phyloP scores from a whole-genome alignment of 2,888 invertebrate genomes.

The Drosophila sordidapex region DNA sequence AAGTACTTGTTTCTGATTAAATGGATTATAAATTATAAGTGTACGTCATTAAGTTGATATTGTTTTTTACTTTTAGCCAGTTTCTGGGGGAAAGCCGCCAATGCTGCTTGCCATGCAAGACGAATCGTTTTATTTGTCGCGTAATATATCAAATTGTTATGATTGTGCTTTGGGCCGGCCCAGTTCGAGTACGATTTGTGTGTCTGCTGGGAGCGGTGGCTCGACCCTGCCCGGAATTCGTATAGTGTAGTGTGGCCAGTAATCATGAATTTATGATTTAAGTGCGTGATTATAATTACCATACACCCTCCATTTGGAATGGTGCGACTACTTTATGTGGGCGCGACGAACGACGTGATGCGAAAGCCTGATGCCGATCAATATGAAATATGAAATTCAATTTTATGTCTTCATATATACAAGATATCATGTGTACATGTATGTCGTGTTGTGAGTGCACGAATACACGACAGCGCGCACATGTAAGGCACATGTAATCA shows the following conservation, averaged over 20 bases:
- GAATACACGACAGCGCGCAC: conserved; percentile 63
- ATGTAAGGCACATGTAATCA: conserved; percentile 64
- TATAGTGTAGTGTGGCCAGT: conserved; percentile 47
- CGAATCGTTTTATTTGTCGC: conserved; percentile 49
- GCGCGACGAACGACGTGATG: conserved; percentile 56
- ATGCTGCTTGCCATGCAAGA: conserved; percentile 51
- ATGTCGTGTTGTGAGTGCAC: conserved; percentile 69
- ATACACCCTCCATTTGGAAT: not conserved
- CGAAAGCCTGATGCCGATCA: conserved; percentile 50
- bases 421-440: conserved; percentile 6
- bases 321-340: conserved; percentile 32
- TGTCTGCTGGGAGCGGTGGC: conserved; percentile 60
- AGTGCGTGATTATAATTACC: conserved; percentile 71
- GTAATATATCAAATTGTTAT: conserved; percentile 68
- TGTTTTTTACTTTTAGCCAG: conserved; percentile 7
- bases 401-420: conserved; percentile 57
- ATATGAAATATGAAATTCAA: conserved; percentile 78
- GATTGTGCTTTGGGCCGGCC: conserved; percentile 35
- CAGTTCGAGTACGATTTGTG: conserved; percentile 32
- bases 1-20: not conserved
- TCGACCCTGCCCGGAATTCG: conserved; percentile 70
- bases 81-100: conserved; percentile 29
- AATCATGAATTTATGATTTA: conserved; percentile 81
- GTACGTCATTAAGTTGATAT: not conserved
- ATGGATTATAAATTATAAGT: too few species aligned